Conservation (phyloP, 1,140 invertebrate species). For the Zaprionus ghesquierei region DNA sequence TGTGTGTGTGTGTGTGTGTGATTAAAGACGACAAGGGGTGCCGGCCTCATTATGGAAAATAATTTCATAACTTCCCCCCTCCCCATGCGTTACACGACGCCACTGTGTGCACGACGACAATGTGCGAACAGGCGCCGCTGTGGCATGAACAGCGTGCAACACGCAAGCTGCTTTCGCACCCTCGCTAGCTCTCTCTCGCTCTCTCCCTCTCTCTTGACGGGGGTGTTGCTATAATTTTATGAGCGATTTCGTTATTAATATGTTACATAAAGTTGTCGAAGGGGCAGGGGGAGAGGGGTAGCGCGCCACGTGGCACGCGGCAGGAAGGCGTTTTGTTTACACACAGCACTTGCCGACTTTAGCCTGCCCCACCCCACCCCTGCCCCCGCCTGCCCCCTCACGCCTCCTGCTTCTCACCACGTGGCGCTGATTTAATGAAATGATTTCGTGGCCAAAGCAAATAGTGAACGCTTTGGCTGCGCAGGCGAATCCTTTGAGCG, state of each 20-base stretch:
- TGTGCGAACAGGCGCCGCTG: conserved; percentile 55
- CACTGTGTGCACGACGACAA: conserved; percentile 48
- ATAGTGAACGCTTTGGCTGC: conserved; percentile 51
- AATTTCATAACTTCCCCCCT: conserved; percentile 73
- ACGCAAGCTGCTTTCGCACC: conserved; percentile 33
- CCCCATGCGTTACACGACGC: conserved; percentile 17
- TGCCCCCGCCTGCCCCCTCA: background rate
- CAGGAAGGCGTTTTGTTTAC: conserved; percentile 82
- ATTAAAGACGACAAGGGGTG: conserved; percentile 11
- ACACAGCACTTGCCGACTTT: conserved; percentile 49
- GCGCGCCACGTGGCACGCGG: conserved; percentile 49
- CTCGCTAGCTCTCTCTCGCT: background rate
- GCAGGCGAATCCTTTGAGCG: conserved; percentile 23
- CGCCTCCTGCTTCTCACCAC: background rate
- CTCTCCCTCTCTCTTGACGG: background rate
- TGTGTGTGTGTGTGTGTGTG: too few relatives aligned
- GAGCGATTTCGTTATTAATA: conserved; percentile 79
- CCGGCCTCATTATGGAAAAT: conserved; percentile 68
- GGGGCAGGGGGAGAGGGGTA: conserved; percentile 17
- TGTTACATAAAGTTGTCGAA: conserved; percentile 59
- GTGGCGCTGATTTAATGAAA: conserved; percentile 60
- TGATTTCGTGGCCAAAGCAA: conserved; percentile 72
- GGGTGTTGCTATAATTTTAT: conserved; percentile 79
- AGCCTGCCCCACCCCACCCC: too few relatives aligned
- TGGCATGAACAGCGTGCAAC: conserved; percentile 35